These are phyloP conservation scores for Gasterosteus aculeatus DNA, from an alignment of 2,113 vertebrate species.

Conservation along the genomic window DNA sequence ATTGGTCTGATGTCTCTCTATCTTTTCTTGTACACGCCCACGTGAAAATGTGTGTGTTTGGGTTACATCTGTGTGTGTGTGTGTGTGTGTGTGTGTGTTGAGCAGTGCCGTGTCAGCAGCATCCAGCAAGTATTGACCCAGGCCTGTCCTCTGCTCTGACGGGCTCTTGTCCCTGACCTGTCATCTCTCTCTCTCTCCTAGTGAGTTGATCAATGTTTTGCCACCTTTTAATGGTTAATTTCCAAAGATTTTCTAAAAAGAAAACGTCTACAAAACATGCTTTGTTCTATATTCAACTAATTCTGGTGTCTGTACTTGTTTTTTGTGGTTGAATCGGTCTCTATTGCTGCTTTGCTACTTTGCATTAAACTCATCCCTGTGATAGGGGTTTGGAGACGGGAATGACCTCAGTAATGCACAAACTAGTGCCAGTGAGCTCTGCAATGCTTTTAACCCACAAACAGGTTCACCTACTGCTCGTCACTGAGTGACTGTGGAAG, in stretches of 20 bases:
- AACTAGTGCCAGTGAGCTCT: constrained; percentile 27
- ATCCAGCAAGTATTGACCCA: constrained; percentile 77
- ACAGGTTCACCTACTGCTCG: constrained; percentile 39
- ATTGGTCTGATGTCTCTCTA: constrained; percentile 64
- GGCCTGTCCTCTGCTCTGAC: constrained; percentile 77
- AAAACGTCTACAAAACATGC: neutral
- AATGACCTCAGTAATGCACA: constrained; percentile 44
- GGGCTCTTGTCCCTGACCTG: constrained; percentile 77
- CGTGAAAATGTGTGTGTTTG: constrained; percentile 26
- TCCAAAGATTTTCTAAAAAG: neutral
- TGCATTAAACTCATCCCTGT: constrained; percentile 25
- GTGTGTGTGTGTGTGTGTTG: constrained; percentile 31
- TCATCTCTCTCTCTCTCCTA: constrained; percentile 72
- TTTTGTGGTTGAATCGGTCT: neutral
- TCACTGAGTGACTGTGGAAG: constrained; percentile 43
- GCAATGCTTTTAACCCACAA: constrained; percentile 56
- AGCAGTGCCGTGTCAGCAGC: constrained; percentile 75
- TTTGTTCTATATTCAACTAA: neutral
- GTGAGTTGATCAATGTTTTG: constrained; percentile 85
- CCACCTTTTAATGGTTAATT: constrained; percentile 86
- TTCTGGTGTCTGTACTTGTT: neutral
- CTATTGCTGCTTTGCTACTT: neutral
- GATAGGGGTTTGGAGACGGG: constrained; percentile 23
- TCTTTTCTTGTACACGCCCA: constrained; percentile 55
- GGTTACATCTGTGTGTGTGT: neutral